Percentiles rank a stretch among this genome's conserved stretches.
Conservation (phyloP, 2,797 vertebrate genomes). For the Tokudaia muenninki region DNA sequence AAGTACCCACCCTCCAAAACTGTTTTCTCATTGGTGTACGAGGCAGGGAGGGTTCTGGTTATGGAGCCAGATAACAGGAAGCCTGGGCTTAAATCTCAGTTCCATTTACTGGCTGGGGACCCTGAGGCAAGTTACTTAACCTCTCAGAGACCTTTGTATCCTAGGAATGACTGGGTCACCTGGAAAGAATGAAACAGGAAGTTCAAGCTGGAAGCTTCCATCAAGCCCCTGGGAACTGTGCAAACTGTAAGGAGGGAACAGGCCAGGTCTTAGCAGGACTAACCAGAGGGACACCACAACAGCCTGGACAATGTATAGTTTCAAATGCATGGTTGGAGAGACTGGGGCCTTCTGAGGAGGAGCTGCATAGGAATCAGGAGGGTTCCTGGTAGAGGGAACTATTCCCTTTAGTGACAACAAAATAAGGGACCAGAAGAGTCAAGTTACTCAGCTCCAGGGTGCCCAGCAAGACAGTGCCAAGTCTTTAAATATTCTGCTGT, state of each 20-base stretch:
- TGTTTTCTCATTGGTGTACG: background rate
- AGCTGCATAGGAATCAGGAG: background rate
- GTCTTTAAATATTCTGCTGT: background rate
- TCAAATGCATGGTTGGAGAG: background rate
- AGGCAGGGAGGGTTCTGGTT: background rate
- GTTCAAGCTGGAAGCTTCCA: background rate
- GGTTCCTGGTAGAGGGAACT: background rate
- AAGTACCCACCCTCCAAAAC: background rate
- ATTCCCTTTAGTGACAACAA: background rate
- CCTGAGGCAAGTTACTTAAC: background rate
- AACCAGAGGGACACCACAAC: no score
- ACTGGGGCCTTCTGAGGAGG: background rate
- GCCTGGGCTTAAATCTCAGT: background rate
- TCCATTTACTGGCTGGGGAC: background rate
- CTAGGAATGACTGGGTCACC: background rate
- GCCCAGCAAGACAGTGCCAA: background rate
- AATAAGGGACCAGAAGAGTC: background rate
- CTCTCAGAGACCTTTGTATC: background rate
- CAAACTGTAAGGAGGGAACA: background rate
- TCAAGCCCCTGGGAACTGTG: background rate
- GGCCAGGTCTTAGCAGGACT: background rate
- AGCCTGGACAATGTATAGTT: background rate
- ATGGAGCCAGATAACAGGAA: background rate
- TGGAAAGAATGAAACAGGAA: background rate
- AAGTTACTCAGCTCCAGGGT: background rate